These are phyloP conservation scores for Schizothorax lantsangensis DNA, from an alignment of 2,797 vertebrate genomes.

Conservation along the genomic window DNA sequence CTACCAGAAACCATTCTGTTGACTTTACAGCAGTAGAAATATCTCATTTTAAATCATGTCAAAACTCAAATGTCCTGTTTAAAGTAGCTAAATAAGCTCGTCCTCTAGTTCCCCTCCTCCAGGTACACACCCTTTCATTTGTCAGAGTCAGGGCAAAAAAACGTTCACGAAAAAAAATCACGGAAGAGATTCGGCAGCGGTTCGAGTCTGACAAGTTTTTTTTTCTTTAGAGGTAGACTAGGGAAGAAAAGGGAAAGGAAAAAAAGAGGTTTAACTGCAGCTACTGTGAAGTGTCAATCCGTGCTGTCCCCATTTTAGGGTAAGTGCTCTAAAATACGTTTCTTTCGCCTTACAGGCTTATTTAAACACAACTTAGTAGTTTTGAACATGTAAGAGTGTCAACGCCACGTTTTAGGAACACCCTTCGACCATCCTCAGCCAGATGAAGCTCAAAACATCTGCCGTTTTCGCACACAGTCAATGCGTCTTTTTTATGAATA, in stretches of 20 bases:
- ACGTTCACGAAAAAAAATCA: constrained; percentile 78
- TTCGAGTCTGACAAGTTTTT: constrained; percentile 71
- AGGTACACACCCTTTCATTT: constrained; percentile 86
- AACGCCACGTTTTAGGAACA: constrained; percentile 81
- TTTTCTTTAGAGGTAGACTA: constrained; percentile 59
- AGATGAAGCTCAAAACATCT: not conserved
- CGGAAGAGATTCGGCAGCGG: constrained; percentile 81
- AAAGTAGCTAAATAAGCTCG: constrained; percentile 42
- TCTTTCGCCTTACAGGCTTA: not conserved
- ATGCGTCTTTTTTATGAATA: not conserved
- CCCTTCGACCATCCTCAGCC: constrained; percentile 50
- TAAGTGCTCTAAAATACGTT: constrained; percentile 70
- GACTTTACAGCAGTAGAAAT: not conserved
- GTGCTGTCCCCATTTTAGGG: constrained; percentile 68
- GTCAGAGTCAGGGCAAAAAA: constrained; percentile 68
- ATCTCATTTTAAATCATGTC: not conserved
- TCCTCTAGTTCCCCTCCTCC: constrained; percentile 58
- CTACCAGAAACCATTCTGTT: not conserved
- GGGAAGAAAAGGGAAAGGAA: constrained; percentile 52
- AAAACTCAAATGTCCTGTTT: not conserved
- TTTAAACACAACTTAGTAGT: not conserved
- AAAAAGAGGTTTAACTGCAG: constrained; percentile 63
- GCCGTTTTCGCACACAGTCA: not conserved
- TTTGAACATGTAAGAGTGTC: constrained; percentile 57
- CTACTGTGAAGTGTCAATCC: constrained; percentile 68